A percentile compares a stretch with the other conserved stretches of the same genome.
Conservation (phyloP, 2,797 vertebrate genomes). For the Tangara arthus region DNA sequence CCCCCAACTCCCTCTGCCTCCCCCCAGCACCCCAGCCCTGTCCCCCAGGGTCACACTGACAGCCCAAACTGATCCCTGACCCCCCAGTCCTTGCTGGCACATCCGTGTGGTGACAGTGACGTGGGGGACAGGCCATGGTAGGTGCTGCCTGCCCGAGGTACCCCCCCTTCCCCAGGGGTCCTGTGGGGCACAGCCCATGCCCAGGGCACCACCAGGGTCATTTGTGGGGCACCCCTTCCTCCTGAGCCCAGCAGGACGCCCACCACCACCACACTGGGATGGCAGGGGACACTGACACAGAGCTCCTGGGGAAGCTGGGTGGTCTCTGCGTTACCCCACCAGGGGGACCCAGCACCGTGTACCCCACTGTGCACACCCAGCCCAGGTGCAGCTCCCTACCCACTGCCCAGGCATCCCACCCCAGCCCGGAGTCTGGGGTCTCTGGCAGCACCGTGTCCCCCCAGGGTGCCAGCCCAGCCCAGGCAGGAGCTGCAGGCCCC, state of each 20-base stretch:
- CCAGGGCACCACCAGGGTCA: accelerated
- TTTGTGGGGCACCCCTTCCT: neutral
- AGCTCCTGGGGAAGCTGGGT: accelerated
- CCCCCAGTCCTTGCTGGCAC: accelerated
- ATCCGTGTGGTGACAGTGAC: accelerated
- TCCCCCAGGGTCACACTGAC: accelerated
- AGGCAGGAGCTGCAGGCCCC: neutral
- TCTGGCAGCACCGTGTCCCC: neutral
- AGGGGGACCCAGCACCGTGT: accelerated
- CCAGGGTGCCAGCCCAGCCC: slow-evolving; percentile 51
- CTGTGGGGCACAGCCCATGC: neutral
- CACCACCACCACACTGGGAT: accelerated
- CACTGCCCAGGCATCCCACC: neutral
- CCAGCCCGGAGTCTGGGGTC: neutral
- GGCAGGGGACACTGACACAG: accelerated
- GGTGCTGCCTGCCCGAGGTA: neutral
- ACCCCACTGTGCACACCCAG: neutral
- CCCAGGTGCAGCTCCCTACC: neutral
- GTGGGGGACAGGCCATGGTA: accelerated
- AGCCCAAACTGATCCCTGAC: neutral
- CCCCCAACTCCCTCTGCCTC: too few species aligned
- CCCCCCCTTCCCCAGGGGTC: neutral
- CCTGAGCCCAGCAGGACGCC: accelerated
- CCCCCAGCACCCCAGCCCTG: neutral
- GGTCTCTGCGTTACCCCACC: accelerated